Conservation (phyloP, 2,888 invertebrate genomes). For the Copidosoma aretas region DNA sequence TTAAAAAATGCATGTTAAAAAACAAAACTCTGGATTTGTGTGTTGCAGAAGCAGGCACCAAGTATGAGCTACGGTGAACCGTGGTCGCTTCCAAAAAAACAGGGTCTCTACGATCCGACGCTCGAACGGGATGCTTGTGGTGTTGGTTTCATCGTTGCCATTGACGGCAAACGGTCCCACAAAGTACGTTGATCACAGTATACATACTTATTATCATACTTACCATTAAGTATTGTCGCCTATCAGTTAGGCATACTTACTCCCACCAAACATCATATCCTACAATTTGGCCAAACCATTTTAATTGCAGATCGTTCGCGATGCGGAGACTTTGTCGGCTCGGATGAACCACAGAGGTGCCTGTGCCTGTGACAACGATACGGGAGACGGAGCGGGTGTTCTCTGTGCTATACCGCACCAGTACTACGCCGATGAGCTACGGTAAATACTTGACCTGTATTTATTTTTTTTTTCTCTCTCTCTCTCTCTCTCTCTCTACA, state of each 20-base stretch:
- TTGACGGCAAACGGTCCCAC: conserved; percentile 92
- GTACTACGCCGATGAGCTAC: conserved; percentile 84
- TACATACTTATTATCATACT: neutral
- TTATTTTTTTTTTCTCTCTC: too few relatives aligned
- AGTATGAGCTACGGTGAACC: conserved; percentile 68
- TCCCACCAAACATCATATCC: too few relatives aligned
- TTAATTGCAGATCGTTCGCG: conserved; percentile 82
- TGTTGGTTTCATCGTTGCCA: conserved; percentile 98
- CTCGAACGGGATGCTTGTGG: conserved; percentile 98
- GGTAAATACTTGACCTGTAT: too few relatives aligned
- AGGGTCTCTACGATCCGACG: conserved; percentile 95
- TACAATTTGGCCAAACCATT: neutral
- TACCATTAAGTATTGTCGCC: too few relatives aligned
- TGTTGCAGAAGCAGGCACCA: conserved; percentile 50
- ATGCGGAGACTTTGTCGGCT: conserved; percentile 92
- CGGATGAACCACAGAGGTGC: conserved; percentile 99
- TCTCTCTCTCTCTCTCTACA: too few relatives aligned
- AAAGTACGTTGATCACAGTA: conserved; percentile 67
- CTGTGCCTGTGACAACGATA: conserved; percentile 98
- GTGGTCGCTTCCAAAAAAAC: conserved; percentile 84
- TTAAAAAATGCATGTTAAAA: too few relatives aligned
- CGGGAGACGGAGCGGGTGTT: conserved; percentile 98
- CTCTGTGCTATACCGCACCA: conserved; percentile 95
- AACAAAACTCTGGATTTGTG: too few relatives aligned
- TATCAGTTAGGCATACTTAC: too few relatives aligned